phyloP scores from a whole-genome alignment of 2,113 vertebrate genomes.

The Leiothrix lutea region DNA sequence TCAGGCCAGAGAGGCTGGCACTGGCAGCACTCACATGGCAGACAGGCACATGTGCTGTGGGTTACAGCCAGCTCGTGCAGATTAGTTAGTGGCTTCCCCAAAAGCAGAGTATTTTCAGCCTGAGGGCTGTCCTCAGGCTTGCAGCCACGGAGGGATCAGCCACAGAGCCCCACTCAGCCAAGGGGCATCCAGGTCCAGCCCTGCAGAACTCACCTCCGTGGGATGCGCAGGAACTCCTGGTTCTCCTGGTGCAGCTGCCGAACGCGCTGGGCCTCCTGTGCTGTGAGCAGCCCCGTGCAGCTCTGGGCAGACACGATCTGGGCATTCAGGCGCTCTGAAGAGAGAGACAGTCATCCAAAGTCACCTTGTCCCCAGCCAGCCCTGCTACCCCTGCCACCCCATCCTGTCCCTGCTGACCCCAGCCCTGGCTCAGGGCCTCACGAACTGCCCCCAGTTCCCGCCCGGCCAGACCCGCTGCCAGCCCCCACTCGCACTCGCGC shows the following conservation, averaged over 20 bases:
- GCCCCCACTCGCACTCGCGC: neutral
- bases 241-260: slow-evolving; percentile 88
- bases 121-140: neutral
- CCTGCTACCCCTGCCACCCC: neutral
- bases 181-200: too few species aligned
- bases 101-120: rapidly evolving
- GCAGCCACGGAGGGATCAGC: neutral
- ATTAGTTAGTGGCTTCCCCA: neutral
- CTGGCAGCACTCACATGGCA: neutral
- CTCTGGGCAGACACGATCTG: slow-evolving; percentile 85
- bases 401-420: neutral
- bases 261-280: slow-evolving; percentile 81
- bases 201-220: slow-evolving; percentile 78
- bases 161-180: neutral
- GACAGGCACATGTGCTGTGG: rapidly evolving
- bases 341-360: neutral
- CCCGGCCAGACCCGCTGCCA: slow-evolving; percentile 28
- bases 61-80: rapidly evolving
- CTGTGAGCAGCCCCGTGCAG: slow-evolving; percentile 80
- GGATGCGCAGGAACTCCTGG: slow-evolving; percentile 85
- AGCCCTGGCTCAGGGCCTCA: neutral
- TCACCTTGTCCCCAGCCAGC: neutral
- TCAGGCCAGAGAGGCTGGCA: neutral
- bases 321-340: slow-evolving; percentile 90
- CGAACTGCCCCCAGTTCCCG: rapidly evolving